A percentile compares a stretch with the other conserved stretches of the same genome.
phyloP scores from a whole-genome alignment of 2,888 invertebrate genomes.

The Dolichopus griseipennis region DNA sequence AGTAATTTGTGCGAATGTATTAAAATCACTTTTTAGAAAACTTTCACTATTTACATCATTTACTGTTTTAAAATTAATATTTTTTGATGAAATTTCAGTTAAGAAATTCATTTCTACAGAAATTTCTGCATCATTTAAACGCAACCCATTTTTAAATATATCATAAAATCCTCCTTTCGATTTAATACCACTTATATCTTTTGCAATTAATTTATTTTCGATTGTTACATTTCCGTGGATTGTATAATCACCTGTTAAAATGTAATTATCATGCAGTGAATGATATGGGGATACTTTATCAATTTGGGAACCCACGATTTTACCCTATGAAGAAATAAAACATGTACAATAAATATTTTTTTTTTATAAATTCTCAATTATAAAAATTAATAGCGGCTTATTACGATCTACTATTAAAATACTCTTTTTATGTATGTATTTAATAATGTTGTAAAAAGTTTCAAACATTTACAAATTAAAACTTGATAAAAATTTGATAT shows the following conservation, averaged over 20 bases:
- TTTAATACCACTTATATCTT: slow-evolving; percentile 29
- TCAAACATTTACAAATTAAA: too few species aligned
- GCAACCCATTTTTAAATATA: slow-evolving; percentile 27
- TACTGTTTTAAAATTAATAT: slow-evolving; percentile 42
- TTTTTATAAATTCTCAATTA: too few species aligned
- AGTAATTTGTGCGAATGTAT: slow-evolving; percentile 42
- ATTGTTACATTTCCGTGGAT: slow-evolving; percentile 46
- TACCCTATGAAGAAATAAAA: slow-evolving; percentile 33
- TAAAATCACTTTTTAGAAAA: slow-evolving; percentile 40
- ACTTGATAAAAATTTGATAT: too few species aligned
- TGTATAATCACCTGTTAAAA: slow-evolving; percentile 39
- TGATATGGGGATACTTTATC: slow-evolving; percentile 44
- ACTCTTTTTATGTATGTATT: too few species aligned
- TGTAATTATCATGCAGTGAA: slow-evolving; percentile 41
- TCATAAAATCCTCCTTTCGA: slow-evolving; percentile 25
- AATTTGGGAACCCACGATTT: slow-evolving; percentile 41
- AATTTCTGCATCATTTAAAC: slow-evolving; percentile 27
- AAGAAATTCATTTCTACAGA: slow-evolving; percentile 30
- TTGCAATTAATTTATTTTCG: slow-evolving; percentile 35
- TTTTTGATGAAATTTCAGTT: slow-evolving; percentile 31
- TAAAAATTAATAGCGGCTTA: too few species aligned
- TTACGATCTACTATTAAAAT: too few species aligned
- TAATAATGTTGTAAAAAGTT: too few species aligned
- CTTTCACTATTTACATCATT: slow-evolving; percentile 42
- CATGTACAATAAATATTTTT: too few species aligned